Base-by-base conservation (phyloP, 1,140 invertebrate species). In the Psix sp. region DNA sequence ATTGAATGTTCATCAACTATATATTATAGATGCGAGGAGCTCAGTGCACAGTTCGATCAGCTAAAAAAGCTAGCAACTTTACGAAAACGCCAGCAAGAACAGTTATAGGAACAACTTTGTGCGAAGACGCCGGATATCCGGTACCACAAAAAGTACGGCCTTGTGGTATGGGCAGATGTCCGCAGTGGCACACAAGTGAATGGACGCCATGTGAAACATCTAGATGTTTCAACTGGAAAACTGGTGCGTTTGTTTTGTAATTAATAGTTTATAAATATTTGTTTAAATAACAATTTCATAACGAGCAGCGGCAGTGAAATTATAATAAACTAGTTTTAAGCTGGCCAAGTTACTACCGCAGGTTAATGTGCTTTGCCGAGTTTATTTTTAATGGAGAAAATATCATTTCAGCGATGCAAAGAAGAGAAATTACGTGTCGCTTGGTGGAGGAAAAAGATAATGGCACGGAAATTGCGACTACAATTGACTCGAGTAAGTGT, bases 171-270 rank as follows among this genome's bases (percentile, higher is more conserved):
- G 89, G 90, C 38, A 88, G 89, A 43, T 95, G 94, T 82, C 92
- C 93, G 1, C 89, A 90, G 45, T 95, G 94, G 94, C 87, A 89
- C 38, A 83, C 89, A 2, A 89, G 88, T 15, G 88, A 91, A n/a
- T 95, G 94, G 94, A 90, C 90, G 1, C 78, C 86, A 0, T 94
- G 93, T 76, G 89, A 91, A 74, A 88, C 88, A 20, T 92, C 93
- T 6, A 89, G 92, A 39, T 95, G 94, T 82, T 92, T 94, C 77
- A 91, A 90, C 17, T 92, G 91, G 88, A 92, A 94, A 80, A 93
- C 91, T 79, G 91, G 91, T 92, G 48, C 29, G 18, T 26, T 29
- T 3, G n/a, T 29, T 3, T 29, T 1, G 2, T 29, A 29, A 29
- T n/a, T 7, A 29, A n/a, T 24, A 5, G 21, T 24, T 24, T 24